Base-by-base conservation (phyloP, 2,113 vertebrate genomes). In the Chamaetylas fuelleborni region DNA sequence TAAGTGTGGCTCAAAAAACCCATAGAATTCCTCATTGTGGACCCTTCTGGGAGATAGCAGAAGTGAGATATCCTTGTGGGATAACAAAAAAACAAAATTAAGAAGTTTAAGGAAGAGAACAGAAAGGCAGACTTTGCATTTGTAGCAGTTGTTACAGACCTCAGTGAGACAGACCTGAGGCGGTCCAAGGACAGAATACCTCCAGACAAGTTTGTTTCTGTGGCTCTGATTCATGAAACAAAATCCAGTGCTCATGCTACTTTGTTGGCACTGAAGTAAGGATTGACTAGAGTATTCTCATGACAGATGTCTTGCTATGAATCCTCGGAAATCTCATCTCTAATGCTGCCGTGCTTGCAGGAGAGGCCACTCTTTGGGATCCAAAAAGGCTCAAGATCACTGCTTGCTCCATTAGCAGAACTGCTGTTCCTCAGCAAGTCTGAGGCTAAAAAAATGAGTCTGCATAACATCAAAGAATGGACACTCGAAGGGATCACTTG, bases 121-220 rank as follows among this genome's bases (percentile, higher is more conserved):
- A 8, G 48, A 10, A 14, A 60, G 29, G 19, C 51, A 81, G 51
- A 79, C 25, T 43, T 70, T 7, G 4, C 6, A 47, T 26, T 45
- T 58, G 18, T 11, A 54, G 29, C 36, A 64, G 8, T 47, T 31
- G 18, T n/a, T 56, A 22, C 11, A 81, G 73, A 81, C 6, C 19
- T 72, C 0, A 0, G 17, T 33, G 17, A 47, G 51, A 58, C n/a
- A 85, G 31, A 70, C 6, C 10, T 65, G 60, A 81, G 5, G 20
- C 24, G 28, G 31, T 18, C 43, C 38, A 72, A 48, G 60, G 51
- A 40, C 56, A 70, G 51, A 38, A 82, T 6, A 23, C 3, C 31
- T 50, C 14, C 43, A 56, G 23, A 42, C 8, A 78, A 36, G 6
- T 40, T 60, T 82, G 48, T 5, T 61, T 69, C 50, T 58, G 5